phyloP scores from a whole-genome alignment of 2,888 invertebrate genomes.

The Crossocerus cetratus region DNA sequence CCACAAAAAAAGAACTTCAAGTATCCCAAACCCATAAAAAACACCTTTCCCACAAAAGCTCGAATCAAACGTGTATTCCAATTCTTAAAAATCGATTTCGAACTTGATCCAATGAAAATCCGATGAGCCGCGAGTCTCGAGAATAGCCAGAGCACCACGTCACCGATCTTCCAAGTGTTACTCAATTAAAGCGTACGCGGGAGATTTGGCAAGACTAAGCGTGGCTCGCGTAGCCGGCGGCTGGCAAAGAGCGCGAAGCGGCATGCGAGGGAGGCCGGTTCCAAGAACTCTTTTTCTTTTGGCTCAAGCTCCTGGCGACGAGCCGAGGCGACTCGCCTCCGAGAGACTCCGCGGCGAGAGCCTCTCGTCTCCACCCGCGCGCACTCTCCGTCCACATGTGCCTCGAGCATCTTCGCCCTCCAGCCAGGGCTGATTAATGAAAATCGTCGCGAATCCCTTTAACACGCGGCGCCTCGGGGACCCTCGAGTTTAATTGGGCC shows the following conservation, averaged over 20 bases:
- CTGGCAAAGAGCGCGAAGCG: conserved; percentile 37
- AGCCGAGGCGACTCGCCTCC: conserved; percentile 37
- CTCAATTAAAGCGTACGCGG: conserved; percentile 52
- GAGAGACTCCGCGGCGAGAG: conserved; percentile 51
- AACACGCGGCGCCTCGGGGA: background rate
- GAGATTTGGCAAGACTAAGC: conserved; percentile 53
- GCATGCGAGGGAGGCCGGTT: conserved; percentile 36
- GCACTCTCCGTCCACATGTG: background rate
- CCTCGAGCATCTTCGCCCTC: background rate
- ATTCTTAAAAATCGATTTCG: no score
- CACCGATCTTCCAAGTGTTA: conserved; percentile 40
- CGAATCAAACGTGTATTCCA: no score
- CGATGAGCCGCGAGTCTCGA: conserved; percentile 39
- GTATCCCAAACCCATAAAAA: no score
- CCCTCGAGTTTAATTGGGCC: no score
- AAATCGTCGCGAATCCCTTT: background rate
- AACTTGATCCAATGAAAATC: background rate
- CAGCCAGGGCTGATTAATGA: background rate
- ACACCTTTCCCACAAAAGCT: no score
- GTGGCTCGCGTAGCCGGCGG: conserved; percentile 29
- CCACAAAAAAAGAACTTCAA: no score
- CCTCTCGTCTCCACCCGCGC: conserved; percentile 11
- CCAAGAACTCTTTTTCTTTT: conserved; percentile 56
- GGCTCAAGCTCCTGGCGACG: conserved; percentile 47
- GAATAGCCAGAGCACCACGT: conserved; percentile 45